phyloP scores from a whole-genome alignment of 2,113 vertebrate genomes.

The Calypte anna region DNA sequence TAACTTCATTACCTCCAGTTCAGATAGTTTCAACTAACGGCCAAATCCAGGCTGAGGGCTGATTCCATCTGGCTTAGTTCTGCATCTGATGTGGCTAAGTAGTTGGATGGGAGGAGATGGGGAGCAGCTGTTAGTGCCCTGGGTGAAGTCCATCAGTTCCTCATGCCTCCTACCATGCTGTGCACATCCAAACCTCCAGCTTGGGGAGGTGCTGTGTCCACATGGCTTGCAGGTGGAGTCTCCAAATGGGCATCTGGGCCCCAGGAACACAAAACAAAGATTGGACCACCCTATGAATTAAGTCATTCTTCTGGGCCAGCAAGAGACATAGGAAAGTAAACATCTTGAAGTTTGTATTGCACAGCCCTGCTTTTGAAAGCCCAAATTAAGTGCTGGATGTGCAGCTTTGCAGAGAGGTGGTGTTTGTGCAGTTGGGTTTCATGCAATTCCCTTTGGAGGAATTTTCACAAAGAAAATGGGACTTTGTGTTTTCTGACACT shows the following conservation, averaged over 20 bases:
- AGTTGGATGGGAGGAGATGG: background rate
- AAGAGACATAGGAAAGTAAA: constrained; percentile 51
- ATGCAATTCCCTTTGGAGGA: constrained; percentile 2
- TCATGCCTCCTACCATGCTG: background rate
- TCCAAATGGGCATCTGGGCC: constrained; percentile 44
- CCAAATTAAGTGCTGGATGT: background rate
- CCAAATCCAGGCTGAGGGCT: constrained; percentile 17
- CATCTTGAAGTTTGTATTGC: constrained; percentile 30
- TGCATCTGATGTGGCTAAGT: background rate
- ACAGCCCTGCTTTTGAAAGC: background rate
- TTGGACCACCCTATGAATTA: constrained; percentile 37
- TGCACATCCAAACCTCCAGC: background rate
- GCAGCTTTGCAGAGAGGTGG: background rate
- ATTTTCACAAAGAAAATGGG: constrained; percentile 33
- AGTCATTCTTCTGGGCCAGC: constrained; percentile 53
- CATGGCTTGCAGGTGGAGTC: background rate
- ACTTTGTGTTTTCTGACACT: constrained; percentile 60
- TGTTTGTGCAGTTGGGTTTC: background rate
- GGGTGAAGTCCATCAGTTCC: constrained; percentile 10
- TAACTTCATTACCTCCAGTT: constrained; percentile 22
- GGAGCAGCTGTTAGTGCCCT: constrained; percentile 10
- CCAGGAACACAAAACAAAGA: constrained; percentile 54
- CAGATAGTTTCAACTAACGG: background rate
- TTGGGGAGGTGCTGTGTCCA: background rate
- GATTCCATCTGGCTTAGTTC: constrained; percentile 19